Evolutionary conservation across 2,113 vertebrate genomes (phyloP).

Genomic region (Cygnus atratus): DNA sequence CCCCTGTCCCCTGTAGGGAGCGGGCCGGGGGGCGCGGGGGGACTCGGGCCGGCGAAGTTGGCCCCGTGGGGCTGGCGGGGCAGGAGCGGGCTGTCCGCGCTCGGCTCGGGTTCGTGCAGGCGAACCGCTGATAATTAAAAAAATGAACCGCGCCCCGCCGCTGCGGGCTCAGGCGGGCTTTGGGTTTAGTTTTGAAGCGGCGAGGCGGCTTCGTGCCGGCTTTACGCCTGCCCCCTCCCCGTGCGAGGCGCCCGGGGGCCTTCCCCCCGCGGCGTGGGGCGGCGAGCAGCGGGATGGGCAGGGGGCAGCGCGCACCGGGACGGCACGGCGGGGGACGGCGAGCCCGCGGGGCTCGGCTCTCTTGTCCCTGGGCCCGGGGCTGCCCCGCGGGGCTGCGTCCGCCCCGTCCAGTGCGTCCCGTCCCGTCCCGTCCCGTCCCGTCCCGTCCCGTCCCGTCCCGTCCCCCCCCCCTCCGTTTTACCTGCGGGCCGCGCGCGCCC

Average conservation of each 20-base stretch:
- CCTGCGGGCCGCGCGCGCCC: slow-evolving; percentile 65
- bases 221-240: background rate
- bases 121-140: too few species aligned
- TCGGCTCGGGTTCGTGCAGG: background rate
- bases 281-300: background rate
- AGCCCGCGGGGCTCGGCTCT: too few species aligned
- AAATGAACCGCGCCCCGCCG: too few species aligned
- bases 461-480: slow-evolving; percentile 81
- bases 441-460: background rate
- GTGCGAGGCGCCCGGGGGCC: background rate
- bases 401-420: too few species aligned
- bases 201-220: background rate
- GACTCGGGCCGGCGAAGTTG: background rate
- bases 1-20: too few species aligned
- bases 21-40: too few species aligned
- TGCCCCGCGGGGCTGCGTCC: too few species aligned
- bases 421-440: too few species aligned
- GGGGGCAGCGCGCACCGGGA: background rate
- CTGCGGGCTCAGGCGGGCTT: background rate
- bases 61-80: too few species aligned
- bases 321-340: too few species aligned
- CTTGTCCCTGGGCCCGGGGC: background rate
- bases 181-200: background rate
- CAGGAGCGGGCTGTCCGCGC: too few species aligned
- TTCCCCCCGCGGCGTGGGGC: background rate